A percentile compares a stretch with the other conserved stretches of the same genome.
Conservation (phyloP, 2,797 vertebrate genomes). For the Diglossa cyanea region DNA sequence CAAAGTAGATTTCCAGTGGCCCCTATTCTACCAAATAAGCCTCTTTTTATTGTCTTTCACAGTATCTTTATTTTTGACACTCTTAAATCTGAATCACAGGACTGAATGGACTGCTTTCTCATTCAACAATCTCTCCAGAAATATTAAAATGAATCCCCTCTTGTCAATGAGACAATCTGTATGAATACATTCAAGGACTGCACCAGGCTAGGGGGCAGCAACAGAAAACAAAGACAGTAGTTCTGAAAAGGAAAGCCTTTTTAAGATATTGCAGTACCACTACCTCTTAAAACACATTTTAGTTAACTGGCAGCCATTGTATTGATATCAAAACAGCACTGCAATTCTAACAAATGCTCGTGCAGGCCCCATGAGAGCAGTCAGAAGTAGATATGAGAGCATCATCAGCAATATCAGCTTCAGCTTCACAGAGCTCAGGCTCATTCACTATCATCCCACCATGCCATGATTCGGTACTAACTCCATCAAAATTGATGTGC, state of each 20-base stretch:
- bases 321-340: not conserved
- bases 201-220: not conserved
- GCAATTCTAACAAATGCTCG: not conserved
- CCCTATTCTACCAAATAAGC: not conserved
- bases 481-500: not conserved
- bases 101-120: not conserved
- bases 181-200: not conserved
- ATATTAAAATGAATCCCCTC: not conserved
- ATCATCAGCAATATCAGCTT: not conserved
- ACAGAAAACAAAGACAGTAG: not conserved
- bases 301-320: not conserved
- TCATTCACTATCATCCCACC: not conserved
- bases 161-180: not conserved
- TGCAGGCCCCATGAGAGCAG: not conserved
- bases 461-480: not conserved
- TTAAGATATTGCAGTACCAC: not conserved
- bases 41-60: not conserved
- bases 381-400: not conserved
- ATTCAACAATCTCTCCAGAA: not conserved
- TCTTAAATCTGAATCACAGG: not conserved
- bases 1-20: not conserved
- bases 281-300: not conserved
- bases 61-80: not conserved
- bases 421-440: not conserved
- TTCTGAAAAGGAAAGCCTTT: not conserved